Base-by-base conservation (phyloP, 2,888 invertebrate genomes). In the Dicyrtomina minuta region DNA sequence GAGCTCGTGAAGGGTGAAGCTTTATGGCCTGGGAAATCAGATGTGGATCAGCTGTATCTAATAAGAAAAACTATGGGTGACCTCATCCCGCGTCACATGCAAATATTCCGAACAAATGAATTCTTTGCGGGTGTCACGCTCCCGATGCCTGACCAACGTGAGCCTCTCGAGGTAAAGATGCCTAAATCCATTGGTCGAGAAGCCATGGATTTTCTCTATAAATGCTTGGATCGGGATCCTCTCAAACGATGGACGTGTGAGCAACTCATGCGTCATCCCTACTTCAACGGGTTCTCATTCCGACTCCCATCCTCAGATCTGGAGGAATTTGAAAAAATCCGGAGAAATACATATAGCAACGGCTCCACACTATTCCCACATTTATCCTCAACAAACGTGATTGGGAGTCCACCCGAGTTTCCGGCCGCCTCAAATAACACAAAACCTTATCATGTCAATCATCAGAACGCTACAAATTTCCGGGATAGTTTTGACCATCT, bases 11-110 rank as follows among this genome's bases (percentile, higher is more conserved):
- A 90, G 61, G 93, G 95, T 17, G 95, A 96, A 82, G 95, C 96
- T 0, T 81, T 97, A 33, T 99, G 98, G 98, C 98, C 99, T 0
- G 99, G 99, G 46, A 93, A 96, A 82, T 97, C 97, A 41, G 99
- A 99, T 83, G 92, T 99, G 26, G 99, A 99, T 84, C 98, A 99
- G 83, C 84, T 99, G 66, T 98, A 95, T 84, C 87, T 97, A 79
- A 99, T 99, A 80, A 86, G 95, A 80, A 91, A 91, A 83, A 96
- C 96, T 0, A 85, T 98, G 71, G 98, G 98, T 8, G 96, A 97
- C 81, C 86, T 99, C 70, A 85, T 96, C 78, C 92, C 93, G 0
- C 86, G 96, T 72, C 99, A 99, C 83, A 90, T 97, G 88, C 90
- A 93, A 76, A 94, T 96, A 80, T 98, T 99, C 83, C 92, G 92